Percentiles rank a stretch among this genome's conserved stretches.
phyloP scores from a whole-genome alignment of 2,113 vertebrate species.

The Lichenostomus cassidix region DNA sequence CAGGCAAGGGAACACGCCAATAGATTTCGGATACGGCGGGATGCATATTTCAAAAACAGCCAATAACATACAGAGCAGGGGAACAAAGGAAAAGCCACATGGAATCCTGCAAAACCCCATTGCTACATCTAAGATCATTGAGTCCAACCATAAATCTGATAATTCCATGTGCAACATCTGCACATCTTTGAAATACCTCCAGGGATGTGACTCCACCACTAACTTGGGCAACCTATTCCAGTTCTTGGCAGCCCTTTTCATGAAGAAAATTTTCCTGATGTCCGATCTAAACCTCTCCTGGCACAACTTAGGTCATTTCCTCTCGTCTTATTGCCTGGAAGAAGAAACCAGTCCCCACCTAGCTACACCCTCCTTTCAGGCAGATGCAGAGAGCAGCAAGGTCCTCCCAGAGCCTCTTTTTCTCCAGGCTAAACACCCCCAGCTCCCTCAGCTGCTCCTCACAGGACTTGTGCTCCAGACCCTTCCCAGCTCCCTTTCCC shows the following conservation, averaged over 20 bases:
- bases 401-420: background rate
- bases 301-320: background rate
- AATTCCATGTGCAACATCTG: background rate
- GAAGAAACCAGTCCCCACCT: rapidly evolving
- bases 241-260: background rate
- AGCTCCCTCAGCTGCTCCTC: background rate
- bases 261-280: background rate
- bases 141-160: background rate
- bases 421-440: background rate
- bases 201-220: background rate
- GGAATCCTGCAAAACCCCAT: no score
- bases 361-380: rapidly evolving
- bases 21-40: no score
- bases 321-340: background rate
- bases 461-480: background rate
- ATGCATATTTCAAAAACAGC: no score
- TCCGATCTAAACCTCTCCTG: background rate
- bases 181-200: background rate
- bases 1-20: no score
- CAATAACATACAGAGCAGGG: no score
- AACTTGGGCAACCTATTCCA: background rate
- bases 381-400: rapidly evolving
- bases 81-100: no score
- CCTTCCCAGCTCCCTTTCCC: background rate
- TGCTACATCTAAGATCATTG: no score